Base-by-base conservation (phyloP, 2,888 invertebrate genomes). In the Nomada fabriciana region DNA sequence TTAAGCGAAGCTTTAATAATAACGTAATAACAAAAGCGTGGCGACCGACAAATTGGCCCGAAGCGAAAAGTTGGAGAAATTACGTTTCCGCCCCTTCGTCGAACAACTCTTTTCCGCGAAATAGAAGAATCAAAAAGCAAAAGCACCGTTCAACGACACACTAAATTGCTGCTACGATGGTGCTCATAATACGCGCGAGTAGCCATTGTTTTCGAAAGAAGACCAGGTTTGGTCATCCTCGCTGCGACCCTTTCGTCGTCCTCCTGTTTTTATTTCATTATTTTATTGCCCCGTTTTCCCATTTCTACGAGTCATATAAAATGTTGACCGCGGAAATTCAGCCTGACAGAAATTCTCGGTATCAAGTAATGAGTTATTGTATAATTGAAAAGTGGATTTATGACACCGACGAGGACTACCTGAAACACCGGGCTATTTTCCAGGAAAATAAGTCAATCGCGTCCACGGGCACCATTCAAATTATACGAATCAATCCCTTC, bases 301-400 rank as follows among this genome's bases (percentile, higher is more conserved):
- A 20, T 29, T 73, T 55, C 18, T 43, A 23, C 18, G 4, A 50
- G 11, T 18, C 18, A 42, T 74, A 70, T 63, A 63, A 78, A 74
- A 57, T 60, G n/a, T 25, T 18, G 7, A 2, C n/a, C 69, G 15
- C 57, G 64, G 25, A 65, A 75, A 60, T 53, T 47, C 47, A 7
- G 50, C n/a, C 7, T 15, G 29, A 13, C 47, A 15, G 61, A 42
- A 29, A 70, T 76, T 69, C 76, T 68, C 20, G 71, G 82, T 64
- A 82, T 76, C n/a, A 72, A 42, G 76, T 76, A 79, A 79, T 63
- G 64, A 72, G 55, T 68, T 72, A 69, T 69, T 61, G 82, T 76
- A 76, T 60, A 75, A 82, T 79, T 67, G 69, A 50, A 57, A 68
- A 64, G 42, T 43, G 60, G 60, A 80, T 82, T 82, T 82, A 82